These are phyloP conservation scores for Saccostrea echinata DNA, from an alignment of 1,140 invertebrate species.

Conservation along the genomic window DNA sequence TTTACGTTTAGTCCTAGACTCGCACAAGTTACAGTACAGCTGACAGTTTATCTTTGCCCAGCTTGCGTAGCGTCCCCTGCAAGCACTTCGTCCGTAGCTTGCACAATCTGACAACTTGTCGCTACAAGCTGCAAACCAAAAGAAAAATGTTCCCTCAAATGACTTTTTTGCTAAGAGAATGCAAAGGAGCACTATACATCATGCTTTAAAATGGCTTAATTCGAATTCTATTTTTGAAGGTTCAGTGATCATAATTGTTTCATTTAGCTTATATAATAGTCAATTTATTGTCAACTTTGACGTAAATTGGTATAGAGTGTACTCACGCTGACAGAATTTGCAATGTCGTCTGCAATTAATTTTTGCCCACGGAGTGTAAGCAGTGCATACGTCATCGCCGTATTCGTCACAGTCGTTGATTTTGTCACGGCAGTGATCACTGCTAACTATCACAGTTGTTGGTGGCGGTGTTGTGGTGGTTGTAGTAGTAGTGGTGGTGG, in stretches of 20 bases:
- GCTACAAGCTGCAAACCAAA: constrained; percentile 6
- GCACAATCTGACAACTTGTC: constrained; percentile 38
- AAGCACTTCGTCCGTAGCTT: constrained; percentile 41
- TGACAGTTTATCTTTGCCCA: constrained; percentile 49
- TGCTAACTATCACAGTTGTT: constrained; percentile 17
- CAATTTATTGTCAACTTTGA: not conserved
- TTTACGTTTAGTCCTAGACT: constrained; percentile 7
- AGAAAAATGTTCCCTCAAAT: not conserved
- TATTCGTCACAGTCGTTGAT: constrained; percentile 48
- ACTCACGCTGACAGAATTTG: constrained; percentile 44
- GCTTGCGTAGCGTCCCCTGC: constrained; percentile 15
- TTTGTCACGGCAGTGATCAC: constrained; percentile 45
- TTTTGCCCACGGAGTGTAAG: constrained; percentile 47
- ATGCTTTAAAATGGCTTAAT: not conserved
- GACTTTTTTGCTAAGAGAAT: not conserved
- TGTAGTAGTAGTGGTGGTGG: not conserved
- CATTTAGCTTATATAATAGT: not conserved
- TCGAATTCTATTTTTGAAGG: not conserved
- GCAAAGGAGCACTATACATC: too few relatives aligned
- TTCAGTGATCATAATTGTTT: too few relatives aligned
- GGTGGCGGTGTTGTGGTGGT: not conserved
- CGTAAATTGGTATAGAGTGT: not conserved
- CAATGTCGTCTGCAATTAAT: constrained; percentile 45
- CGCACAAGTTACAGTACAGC: constrained; percentile 48
- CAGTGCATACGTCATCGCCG: constrained; percentile 42